phyloP scores from a whole-genome alignment of 2,888 invertebrate species.

The Autographa gamma region DNA sequence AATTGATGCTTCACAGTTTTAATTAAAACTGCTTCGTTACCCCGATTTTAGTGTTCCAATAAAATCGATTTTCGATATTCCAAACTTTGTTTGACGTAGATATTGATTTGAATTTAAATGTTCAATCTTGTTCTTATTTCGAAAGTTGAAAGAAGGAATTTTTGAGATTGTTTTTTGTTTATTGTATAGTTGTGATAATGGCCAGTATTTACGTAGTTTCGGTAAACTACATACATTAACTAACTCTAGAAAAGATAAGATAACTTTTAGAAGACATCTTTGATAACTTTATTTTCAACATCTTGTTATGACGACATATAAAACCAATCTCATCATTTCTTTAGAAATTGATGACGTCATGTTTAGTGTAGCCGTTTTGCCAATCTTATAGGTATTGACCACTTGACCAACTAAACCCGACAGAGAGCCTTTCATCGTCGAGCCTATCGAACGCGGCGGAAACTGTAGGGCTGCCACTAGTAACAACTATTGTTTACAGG shows the following conservation, averaged over 20 bases:
- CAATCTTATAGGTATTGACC: constrained; percentile 17
- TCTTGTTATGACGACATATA: too few relatives aligned
- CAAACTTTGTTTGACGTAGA: neutral
- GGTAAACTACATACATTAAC: neutral
- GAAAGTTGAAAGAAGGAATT: neutral
- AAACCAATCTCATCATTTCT: neutral
- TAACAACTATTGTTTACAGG: neutral
- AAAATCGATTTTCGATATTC: constrained; percentile 9
- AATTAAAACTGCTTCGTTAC: constrained; percentile 32
- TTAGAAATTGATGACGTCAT: neutral
- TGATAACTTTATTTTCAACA: too few relatives aligned
- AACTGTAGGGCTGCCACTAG: constrained; percentile 29
- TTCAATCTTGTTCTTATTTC: neutral
- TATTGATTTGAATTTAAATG: neutral
- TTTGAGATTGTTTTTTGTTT: neutral
- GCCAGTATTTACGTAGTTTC: neutral
- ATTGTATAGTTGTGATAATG: neutral
- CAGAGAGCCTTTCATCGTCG: constrained; percentile 27
- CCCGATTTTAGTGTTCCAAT: constrained; percentile 11
- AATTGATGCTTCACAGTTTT: constrained; percentile 36
- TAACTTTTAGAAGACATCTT: too few relatives aligned
- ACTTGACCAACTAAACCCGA: constrained; percentile 51
- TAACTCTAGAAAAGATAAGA: too few relatives aligned
- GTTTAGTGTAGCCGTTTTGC: constrained; percentile 18
- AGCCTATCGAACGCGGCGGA: constrained; percentile 16